A percentile compares a stretch with the other conserved stretches of the same genome.
Conservation (phyloP, 2,797 vertebrate species). For the Aselliscus stoliczkanus region DNA sequence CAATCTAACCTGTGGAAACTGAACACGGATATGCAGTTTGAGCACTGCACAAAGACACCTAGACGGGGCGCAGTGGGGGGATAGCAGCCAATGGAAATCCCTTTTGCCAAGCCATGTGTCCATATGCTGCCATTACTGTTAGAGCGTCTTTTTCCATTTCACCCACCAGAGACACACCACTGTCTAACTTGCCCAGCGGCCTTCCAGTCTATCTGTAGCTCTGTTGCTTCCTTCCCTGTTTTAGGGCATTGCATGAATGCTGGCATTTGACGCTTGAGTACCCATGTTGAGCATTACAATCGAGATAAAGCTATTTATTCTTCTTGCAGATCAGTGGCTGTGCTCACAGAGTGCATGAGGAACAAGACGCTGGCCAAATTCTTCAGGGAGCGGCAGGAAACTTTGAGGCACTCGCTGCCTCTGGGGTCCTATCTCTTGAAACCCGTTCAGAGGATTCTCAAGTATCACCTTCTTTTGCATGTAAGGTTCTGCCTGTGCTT, state of each 20-base stretch:
- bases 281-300: neutral
- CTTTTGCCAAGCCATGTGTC: neutral
- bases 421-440: slow-evolving; percentile 98
- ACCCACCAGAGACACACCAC: neutral
- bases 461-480: slow-evolving; percentile 97
- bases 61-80: neutral
- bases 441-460: slow-evolving; percentile 98
- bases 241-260: neutral
- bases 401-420: slow-evolving; percentile 93
- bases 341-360: slow-evolving; percentile 97
- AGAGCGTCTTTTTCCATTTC: neutral
- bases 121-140: accelerated
- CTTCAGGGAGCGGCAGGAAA: slow-evolving; percentile 95
- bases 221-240: neutral
- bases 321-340: slow-evolving; percentile 91
- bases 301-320: neutral
- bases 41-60: neutral
- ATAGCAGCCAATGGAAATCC: neutral
- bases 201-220: neutral
- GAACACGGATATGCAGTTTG: neutral
- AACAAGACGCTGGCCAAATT: slow-evolving; percentile 96
- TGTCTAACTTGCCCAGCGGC: neutral
- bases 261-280: neutral
- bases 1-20: neutral
- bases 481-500: slow-evolving; percentile 78